Evolutionary conservation across 2,113 vertebrate species (phyloP), one percentile per base, ranked within the genome.

Genomic region (Albula glossodonta): DNA sequence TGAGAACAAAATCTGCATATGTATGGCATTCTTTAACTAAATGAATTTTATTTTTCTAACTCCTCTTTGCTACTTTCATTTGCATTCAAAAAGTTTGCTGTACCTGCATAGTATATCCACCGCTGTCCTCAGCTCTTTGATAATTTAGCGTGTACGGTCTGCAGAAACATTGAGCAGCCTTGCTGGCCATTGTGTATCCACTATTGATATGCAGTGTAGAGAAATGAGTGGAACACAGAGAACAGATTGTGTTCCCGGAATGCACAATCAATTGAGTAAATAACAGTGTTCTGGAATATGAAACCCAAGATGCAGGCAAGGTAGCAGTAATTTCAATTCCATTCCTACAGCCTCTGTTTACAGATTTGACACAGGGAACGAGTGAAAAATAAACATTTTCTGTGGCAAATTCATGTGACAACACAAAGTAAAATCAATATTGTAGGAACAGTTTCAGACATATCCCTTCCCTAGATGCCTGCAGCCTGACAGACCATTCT

Each of bases 311-410:
- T 13, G 10, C 83, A n/a, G 25, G 74, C 50, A 56, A n/a, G 22
- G 70, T 52, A 79, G n/a, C 25, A 25, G 74, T 56, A 79, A 51
- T 52, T 84, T 84, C 74, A 84, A 84, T 84, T 84, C 83, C n/a
- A 17, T 31, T 12, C 51, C 83, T 11, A n/a, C 51, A 4, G 2
- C 51, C 83, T 84, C 51, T 79, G 74, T 53, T 78, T 53, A 84
- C 41, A 15, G 8, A 22, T 74, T 15, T 10, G 66, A 56, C 74
- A 41, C 50, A 17, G 12, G 19, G 41, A 52, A 49, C 6, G 70
- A 84, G 50, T 15, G 66, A 78, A 77, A 78, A 41, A 50, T 78
- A 12, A 84, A 12, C 57, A 51, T 79, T 84, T 77, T 56, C 51
- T 41, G 50, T 31, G 83, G 13, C 41, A 19, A 56, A 63, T 48